Percentiles rank a stretch among this genome's conserved stretches.
These are phyloP conservation scores for Drosophila serrata DNA, from an alignment of 1,140 invertebrate species.

Conservation along the genomic window DNA sequence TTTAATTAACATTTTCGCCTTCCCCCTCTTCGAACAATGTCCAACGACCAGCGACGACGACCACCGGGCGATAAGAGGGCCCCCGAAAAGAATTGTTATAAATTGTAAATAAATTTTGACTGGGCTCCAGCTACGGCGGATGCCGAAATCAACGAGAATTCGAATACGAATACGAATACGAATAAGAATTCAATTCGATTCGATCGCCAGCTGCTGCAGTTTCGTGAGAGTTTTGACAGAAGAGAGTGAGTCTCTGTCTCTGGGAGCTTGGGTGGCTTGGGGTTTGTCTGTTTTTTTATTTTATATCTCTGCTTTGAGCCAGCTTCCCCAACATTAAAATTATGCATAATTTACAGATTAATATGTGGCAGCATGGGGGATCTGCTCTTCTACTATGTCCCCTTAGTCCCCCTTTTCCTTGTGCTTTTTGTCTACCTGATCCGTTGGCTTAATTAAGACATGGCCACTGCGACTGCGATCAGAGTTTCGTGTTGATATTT, in stretches of 20 bases:
- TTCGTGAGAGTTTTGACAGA: conserved; percentile 64
- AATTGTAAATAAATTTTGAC: conserved; percentile 79
- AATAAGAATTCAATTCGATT: conserved; percentile 4
- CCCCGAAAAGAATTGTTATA: conserved; percentile 69
- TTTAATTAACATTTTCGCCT: conserved; percentile 82
- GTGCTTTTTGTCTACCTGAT: conserved; percentile 40
- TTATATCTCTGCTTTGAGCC: neutral
- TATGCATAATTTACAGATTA: conserved; percentile 82
- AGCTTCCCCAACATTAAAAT: conserved; percentile 53
- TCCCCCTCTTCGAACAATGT: neutral
- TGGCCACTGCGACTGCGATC: conserved; percentile 6
- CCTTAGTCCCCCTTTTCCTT: neutral
- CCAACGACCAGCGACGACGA: conserved; percentile 37
- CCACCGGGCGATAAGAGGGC: conserved; percentile 65
- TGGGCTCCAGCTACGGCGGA: conserved; percentile 17
- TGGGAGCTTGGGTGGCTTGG: conserved; percentile 58
- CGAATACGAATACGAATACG: conserved; percentile 12
- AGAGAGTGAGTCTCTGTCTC: neutral
- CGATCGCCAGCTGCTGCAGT: conserved; percentile 20
- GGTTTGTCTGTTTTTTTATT: neutral
- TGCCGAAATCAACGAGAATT: conserved; percentile 47
- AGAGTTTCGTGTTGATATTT: conserved; percentile 76
- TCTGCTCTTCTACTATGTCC: neutral
- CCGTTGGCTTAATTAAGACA: conserved; percentile 47
- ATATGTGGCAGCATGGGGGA: conserved; percentile 49